Evolutionary conservation across 37 sponge, comb jelly and placozoan species (phyloP).

Genomic region (Crambe crambe): DNA sequence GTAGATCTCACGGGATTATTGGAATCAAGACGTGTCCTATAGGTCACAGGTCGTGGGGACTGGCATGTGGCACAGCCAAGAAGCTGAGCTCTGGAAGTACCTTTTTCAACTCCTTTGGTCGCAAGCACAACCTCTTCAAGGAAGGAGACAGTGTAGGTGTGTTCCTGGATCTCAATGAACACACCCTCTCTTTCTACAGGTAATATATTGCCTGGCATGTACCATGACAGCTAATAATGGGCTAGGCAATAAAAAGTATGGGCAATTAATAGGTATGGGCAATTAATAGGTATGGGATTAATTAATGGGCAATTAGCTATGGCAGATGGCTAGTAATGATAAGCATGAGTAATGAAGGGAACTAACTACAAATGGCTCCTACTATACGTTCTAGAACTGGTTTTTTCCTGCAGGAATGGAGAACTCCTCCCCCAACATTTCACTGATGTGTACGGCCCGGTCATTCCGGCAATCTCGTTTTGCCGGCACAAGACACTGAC

Average conservation of each 20-base stretch:
- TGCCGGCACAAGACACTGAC: slow-evolving; percentile 48
- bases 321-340: too few species aligned
- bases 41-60: slow-evolving; percentile 36
- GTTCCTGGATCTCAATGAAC: slow-evolving; percentile 39
- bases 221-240: background rate
- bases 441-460: slow-evolving; percentile 48
- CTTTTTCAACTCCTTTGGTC: slow-evolving; percentile 5
- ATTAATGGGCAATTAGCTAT: too few species aligned
- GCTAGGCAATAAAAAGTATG: too few species aligned
- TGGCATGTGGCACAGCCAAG: slow-evolving; percentile 49
- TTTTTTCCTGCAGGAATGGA: slow-evolving; percentile 21
- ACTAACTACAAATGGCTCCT: too few species aligned
- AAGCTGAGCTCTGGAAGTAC: slow-evolving; percentile 45
- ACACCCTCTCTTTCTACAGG: slow-evolving; percentile 33
- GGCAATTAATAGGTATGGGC: too few species aligned
- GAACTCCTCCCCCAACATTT: slow-evolving; percentile 31
- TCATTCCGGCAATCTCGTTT: slow-evolving; percentile 57
- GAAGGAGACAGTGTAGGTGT: slow-evolving; percentile 53
- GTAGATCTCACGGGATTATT: slow-evolving; percentile 33
- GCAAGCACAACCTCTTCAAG: slow-evolving; percentile 30
- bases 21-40: slow-evolving; percentile 53
- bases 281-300: too few species aligned
- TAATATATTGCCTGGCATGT: too few species aligned
- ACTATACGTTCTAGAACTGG: too few species aligned
- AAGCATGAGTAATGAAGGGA: too few species aligned